Percentiles rank a stretch among this genome's conserved stretches.
Conservation (phyloP, 2,797 vertebrate genomes). For the Scleropages formosus region DNA sequence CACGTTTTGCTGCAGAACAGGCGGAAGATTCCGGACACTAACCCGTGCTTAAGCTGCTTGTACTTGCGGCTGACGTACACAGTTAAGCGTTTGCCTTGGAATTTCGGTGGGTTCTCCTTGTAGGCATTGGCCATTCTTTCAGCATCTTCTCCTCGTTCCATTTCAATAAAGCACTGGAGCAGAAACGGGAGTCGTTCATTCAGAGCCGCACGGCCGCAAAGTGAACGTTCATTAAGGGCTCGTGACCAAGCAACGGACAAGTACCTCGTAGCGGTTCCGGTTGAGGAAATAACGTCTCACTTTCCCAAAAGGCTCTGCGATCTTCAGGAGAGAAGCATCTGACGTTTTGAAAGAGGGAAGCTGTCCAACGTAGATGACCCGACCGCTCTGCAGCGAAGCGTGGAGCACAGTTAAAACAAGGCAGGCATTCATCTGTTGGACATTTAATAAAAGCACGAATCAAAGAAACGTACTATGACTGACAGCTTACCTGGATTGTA, state of each 20-base stretch:
- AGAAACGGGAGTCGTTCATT: background rate
- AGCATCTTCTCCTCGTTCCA: conserved; percentile 64
- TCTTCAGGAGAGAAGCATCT: conserved; percentile 77
- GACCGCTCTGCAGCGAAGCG: conserved; percentile 63
- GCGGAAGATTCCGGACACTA: conserved; percentile 30
- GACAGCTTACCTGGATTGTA: conserved; percentile 83
- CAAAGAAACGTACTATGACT: background rate
- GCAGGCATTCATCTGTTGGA: background rate
- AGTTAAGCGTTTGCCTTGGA: conserved; percentile 65
- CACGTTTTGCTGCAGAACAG: background rate
- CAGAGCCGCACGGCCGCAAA: background rate
- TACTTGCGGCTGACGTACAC: conserved; percentile 77
- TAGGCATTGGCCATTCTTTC: conserved; percentile 63
- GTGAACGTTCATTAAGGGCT: background rate
- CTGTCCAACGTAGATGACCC: conserved; percentile 87
- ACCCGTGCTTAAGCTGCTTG: conserved; percentile 77
- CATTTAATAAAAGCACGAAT: background rate
- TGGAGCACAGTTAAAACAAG: background rate
- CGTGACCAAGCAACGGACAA: background rate
- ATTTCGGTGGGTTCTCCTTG: conserved; percentile 52
- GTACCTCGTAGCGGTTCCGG: conserved; percentile 54
- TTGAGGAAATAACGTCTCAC: conserved; percentile 81
- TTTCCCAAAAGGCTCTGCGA: conserved; percentile 82
- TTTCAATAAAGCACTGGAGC: conserved; percentile 71
- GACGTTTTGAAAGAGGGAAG: conserved; percentile 79